A percentile compares a stretch with the other conserved stretches of the same genome.
Evolutionary conservation across 1,140 invertebrate species (phyloP).

Genomic region (Solenopsis invicta): DNA sequence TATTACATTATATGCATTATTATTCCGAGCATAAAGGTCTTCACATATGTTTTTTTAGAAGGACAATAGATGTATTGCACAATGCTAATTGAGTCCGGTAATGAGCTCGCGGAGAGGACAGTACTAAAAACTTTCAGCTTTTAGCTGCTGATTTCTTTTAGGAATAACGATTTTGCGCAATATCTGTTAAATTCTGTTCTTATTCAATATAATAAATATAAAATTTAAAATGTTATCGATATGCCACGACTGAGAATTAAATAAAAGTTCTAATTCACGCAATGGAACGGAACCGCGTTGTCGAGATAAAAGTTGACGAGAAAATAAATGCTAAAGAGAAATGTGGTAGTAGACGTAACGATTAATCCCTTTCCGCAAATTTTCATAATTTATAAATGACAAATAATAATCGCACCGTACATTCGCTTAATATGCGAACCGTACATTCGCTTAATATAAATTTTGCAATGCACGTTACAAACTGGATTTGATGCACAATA

Average conservation of each 20-base stretch:
- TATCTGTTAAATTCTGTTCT: not conserved
- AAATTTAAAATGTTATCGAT: constrained; percentile 19
- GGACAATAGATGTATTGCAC: not conserved
- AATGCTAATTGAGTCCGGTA: constrained; percentile 54
- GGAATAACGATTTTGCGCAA: not conserved
- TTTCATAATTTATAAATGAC: not conserved
- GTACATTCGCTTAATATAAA: not conserved
- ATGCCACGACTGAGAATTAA: not conserved
- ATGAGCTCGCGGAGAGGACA: constrained; percentile 1
- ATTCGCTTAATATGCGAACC: not conserved
- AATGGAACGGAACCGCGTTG: not conserved
- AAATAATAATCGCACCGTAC: not conserved
- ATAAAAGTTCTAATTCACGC: constrained; percentile 6
- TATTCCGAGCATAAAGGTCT: constrained; percentile 8
- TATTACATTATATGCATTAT: constrained; percentile 15
- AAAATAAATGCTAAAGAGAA: not conserved
- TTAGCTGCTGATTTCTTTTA: not conserved
- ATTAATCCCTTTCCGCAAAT: not conserved
- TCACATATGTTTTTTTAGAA: not conserved
- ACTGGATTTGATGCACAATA: not conserved
- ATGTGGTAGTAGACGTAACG: not conserved
- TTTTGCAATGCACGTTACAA: not conserved
- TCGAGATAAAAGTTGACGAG: not conserved
- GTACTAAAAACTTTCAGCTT: constrained; percentile 60
- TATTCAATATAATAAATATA: constrained; percentile 1